Conservation (phyloP, 2,113 vertebrate genomes). For the Baryphthengus martii region DNA sequence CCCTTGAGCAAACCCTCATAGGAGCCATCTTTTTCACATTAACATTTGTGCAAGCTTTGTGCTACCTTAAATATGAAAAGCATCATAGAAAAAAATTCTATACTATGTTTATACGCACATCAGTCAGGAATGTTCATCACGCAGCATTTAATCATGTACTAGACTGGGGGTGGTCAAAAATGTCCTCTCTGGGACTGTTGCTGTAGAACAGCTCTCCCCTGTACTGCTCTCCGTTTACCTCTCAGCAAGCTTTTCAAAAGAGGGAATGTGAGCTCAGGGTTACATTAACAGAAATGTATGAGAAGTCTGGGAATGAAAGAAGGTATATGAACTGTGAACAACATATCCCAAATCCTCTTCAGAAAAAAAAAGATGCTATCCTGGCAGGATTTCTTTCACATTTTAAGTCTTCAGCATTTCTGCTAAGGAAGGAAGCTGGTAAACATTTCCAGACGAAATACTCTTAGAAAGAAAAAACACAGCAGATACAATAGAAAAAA, state of each 20-base stretch:
- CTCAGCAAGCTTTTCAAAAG: not conserved
- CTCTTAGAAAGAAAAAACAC: not conserved
- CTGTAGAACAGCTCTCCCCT: not conserved
- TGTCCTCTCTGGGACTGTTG: not conserved
- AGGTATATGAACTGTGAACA: constrained; percentile 30
- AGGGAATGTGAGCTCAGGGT: not conserved
- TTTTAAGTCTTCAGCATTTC: not conserved
- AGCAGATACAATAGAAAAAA: not conserved
- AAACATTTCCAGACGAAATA: constrained; percentile 2
- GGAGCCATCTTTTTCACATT: not conserved
- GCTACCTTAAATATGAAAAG: constrained; percentile 22
- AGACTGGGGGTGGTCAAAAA: constrained; percentile 1
- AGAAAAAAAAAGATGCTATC: not conserved
- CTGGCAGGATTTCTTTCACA: not conserved
- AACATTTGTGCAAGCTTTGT: not conserved
- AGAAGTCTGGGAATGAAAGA: constrained; percentile 32
- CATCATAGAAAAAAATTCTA: not conserved
- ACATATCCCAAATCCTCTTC: not conserved
- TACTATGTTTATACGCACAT: constrained; percentile 10
- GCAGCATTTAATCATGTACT: constrained; percentile 33
- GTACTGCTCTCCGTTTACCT: not conserved
- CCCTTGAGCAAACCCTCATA: not conserved
- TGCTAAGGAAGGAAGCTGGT: not conserved
- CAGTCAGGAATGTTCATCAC: constrained; percentile 33
- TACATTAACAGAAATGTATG: constrained; percentile 3